Evolutionary conservation across 2,888 invertebrate genomes (phyloP).

Genomic region (Coleophora deauratella): DNA sequence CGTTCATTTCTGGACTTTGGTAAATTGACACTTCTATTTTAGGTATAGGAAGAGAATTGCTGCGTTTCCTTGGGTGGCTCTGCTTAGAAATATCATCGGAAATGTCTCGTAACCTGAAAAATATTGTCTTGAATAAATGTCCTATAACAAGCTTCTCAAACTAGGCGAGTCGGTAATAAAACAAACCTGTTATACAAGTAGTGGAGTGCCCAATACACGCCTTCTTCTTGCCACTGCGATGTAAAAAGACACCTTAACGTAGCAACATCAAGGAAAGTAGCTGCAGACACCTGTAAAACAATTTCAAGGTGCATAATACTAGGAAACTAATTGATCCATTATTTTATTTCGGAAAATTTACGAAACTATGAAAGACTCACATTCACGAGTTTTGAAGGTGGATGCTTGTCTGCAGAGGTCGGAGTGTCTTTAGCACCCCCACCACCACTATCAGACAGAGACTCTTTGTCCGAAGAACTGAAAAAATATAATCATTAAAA

Average conservation of each 20-base stretch:
- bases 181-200: conserved; percentile 89
- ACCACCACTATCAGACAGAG: conserved; percentile 76
- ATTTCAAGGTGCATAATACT: not conserved
- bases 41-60: conserved; percentile 94
- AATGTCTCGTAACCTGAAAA: conserved; percentile 86
- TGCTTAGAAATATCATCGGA: conserved; percentile 87
- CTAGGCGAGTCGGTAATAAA: no score
- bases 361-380: not conserved
- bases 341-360: not conserved
- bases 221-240: conserved; percentile 98
- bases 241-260: conserved; percentile 96
- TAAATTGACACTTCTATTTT: conserved; percentile 93
- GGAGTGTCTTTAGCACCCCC: conserved; percentile 49
- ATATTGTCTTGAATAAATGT: no score
- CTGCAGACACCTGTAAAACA: conserved; percentile 79
- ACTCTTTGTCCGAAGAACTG: conserved; percentile 84
- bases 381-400: conserved; percentile 8
- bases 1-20: conserved; percentile 82
- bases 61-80: conserved; percentile 87
- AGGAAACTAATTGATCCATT: no score
- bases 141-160: no score
- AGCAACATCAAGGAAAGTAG: conserved; percentile 97
- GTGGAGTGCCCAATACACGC: conserved; percentile 97
- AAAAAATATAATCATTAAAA: conserved; percentile 6
- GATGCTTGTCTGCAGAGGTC: conserved; percentile 45